Evolutionary conservation across 2,888 invertebrate species (phyloP).

Genomic region (Drosophila subquinaria): DNA sequence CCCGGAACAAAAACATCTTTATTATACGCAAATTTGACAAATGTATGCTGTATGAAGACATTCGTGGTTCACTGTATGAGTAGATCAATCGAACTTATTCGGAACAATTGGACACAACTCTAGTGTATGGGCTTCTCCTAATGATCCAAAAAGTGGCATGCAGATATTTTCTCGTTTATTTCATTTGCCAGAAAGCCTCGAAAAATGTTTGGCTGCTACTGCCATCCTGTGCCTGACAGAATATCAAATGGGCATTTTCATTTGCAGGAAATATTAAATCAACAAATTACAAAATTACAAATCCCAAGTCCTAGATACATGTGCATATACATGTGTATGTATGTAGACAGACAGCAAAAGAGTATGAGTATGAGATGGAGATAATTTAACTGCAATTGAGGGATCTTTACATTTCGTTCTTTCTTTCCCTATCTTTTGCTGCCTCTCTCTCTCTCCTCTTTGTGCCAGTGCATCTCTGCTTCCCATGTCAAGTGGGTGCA

Average conservation of each 20-base stretch:
- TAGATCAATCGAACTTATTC: neutral
- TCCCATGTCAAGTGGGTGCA: slow-evolving; percentile 49
- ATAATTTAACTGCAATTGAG: neutral
- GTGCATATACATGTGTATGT: too few species aligned
- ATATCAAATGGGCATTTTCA: slow-evolving; percentile 72
- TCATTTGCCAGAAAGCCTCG: slow-evolving; percentile 4
- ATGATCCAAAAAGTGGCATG: slow-evolving; percentile 66
- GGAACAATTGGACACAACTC: neutral
- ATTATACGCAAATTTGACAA: too few species aligned
- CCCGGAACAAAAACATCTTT: too few species aligned
- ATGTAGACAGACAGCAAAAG: neutral
- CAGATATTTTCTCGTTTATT: slow-evolving; percentile 59
- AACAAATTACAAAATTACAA: slow-evolving; percentile 70
- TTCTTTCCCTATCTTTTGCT: neutral
- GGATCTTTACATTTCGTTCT: neutral
- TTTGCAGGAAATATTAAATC: slow-evolving; percentile 71
- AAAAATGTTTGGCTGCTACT: slow-evolving; percentile 31
- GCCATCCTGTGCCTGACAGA: slow-evolving; percentile 65
- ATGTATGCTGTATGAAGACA: too few species aligned
- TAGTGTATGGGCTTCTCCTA: slow-evolving; percentile 53
- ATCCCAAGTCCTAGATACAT: neutral
- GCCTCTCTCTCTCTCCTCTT: neutral
- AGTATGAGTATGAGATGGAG: neutral
- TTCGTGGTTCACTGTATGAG: too few species aligned
- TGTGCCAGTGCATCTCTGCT: slow-evolving; percentile 3